Base-by-base conservation (phyloP, 2,888 invertebrate species). In the Thumatha senex region DNA sequence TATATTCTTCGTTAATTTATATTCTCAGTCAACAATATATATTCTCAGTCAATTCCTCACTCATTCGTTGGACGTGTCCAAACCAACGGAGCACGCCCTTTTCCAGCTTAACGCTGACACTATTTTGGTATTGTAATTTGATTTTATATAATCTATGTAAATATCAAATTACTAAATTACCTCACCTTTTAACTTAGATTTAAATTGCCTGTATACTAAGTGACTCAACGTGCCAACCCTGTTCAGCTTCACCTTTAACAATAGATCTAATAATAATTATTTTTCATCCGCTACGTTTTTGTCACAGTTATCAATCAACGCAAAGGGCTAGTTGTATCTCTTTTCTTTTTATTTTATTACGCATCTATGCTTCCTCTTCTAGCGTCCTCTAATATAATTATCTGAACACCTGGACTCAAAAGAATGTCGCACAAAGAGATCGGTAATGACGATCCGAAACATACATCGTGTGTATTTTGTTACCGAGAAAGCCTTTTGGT, bases 291-390 rank as follows among this genome's bases (percentile, higher is more conserved):
- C 84, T 84, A 83, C 91, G 87, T 91, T 91, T 90, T 91, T 92
- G 92, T 92, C 92, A 90, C 91, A 92, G 92, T 91, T 92, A 92
- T 92, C 92, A 92, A 92, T 92, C 92, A 92, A 90, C 84, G 83
- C 81, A 80, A 86, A 85, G 86, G 87, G 80, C 63, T 44, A 73
- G 40, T 61, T 69, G 51, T 62, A 48, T 85, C 84, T 75, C 77
- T 70, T 66, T 85, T 81, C 57, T 40, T 56, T 58, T 36, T 51
- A 56, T 63, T 59, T 54, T 48, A 54, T 56, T 51, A 41, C 34
- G 46, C 51, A 80, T 84, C 63, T 67, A 51, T 58, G 67, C 60
- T 54, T 90, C 89, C 67, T 72, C 69, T 51, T 89, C 80, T 72
- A 67, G 61, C 76, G 66, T 72, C 74, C 80, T 78, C 78, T 80